These are phyloP conservation scores for Coptodon rendalli DNA, from an alignment of 2,113 vertebrate species.

Conservation along the genomic window DNA sequence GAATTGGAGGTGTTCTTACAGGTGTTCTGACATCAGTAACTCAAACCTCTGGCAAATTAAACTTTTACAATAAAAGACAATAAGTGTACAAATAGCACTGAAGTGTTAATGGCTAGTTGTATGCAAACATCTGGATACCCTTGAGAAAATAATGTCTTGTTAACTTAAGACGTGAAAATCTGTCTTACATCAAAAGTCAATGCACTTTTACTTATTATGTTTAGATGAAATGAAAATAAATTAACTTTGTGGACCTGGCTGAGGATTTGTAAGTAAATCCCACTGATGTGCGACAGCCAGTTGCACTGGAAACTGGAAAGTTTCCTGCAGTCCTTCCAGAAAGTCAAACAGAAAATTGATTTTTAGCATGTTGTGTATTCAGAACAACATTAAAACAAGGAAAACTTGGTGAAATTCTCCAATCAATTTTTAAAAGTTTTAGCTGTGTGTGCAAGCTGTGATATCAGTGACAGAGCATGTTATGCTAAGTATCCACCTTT, in stretches of 20 bases:
- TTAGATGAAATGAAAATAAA: neutral
- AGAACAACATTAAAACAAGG: neutral
- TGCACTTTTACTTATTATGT: neutral
- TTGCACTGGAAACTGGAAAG: neutral
- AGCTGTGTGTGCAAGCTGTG: neutral
- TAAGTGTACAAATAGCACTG: neutral
- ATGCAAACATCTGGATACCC: neutral
- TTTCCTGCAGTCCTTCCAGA: neutral
- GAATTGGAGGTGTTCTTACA: neutral
- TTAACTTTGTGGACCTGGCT: neutral
- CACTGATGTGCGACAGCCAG: neutral
- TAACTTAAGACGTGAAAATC: accelerated
- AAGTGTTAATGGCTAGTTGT: neutral
- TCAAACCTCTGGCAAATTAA: neutral
- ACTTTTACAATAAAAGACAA: neutral
- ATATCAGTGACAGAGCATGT: neutral
- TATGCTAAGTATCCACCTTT: accelerated
- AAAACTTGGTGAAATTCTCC: neutral
- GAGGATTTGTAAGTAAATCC: neutral
- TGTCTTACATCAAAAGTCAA: neutral
- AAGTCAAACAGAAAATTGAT: neutral
- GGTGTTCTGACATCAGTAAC: neutral
- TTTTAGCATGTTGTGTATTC: neutral
- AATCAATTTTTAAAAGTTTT: neutral
- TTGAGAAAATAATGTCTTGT: neutral